Percentiles rank a stretch among this genome's conserved stretches.
Conservation (phyloP, 2,113 vertebrate genomes). For the Scytalopus superciliaris region DNA sequence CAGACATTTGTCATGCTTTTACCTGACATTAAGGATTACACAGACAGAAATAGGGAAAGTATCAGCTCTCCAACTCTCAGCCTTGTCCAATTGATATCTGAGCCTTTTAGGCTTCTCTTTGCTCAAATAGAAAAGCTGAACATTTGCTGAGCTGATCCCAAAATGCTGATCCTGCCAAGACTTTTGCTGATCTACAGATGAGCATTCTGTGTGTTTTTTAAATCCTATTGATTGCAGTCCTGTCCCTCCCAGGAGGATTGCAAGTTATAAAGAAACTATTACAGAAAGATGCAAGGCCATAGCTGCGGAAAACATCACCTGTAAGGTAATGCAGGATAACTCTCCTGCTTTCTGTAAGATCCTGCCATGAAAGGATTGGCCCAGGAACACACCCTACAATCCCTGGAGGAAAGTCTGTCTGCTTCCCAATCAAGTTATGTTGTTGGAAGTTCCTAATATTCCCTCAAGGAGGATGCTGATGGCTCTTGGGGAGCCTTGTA, state of each 20-base stretch:
- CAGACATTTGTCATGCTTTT: background rate
- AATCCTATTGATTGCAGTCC: background rate
- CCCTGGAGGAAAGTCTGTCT: background rate
- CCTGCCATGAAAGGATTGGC: background rate
- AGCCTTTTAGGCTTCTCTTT: background rate
- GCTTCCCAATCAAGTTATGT: background rate
- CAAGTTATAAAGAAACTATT: background rate
- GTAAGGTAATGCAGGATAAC: background rate
- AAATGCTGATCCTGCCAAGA: background rate
- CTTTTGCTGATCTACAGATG: background rate
- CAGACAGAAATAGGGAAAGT: background rate
- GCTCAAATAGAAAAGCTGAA: background rate
- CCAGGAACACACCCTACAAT: background rate
- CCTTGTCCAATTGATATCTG: background rate
- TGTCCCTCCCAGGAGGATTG: background rate
- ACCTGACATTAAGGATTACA: background rate
- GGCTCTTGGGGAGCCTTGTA: background rate
- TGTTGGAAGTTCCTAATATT: background rate
- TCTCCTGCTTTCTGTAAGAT: background rate
- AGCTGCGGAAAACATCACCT: background rate
- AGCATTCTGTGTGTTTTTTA: background rate
- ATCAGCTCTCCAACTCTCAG: background rate
- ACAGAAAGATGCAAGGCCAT: background rate
- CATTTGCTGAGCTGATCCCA: background rate
- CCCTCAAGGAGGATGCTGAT: slow-evolving; percentile 5